phyloP scores from a whole-genome alignment of 2,113 vertebrate species.

The Ammospiza caudacuta region DNA sequence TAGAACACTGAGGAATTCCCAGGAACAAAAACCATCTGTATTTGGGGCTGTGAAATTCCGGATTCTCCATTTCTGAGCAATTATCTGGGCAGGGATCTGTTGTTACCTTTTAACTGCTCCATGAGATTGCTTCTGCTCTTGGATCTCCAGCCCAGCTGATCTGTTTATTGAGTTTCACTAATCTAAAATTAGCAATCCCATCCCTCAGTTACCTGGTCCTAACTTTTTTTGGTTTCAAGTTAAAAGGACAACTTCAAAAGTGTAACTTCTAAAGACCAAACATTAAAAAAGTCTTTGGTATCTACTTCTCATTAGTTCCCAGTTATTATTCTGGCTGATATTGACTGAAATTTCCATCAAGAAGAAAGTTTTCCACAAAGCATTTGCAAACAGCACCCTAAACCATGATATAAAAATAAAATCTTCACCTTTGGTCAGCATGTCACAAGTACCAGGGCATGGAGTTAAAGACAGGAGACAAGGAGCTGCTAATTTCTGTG shows the following conservation, averaged over 20 bases:
- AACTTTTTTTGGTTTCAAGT: not conserved
- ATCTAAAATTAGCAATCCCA: not conserved
- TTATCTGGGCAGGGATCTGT: not conserved
- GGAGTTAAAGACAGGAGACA: not conserved
- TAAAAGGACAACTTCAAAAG: not conserved
- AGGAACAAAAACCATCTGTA: not conserved
- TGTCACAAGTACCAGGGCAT: too few species aligned
- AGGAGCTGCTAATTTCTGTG: not conserved
- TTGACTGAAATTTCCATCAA: not conserved
- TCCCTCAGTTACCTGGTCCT: rapidly evolving
- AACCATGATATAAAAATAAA: not conserved
- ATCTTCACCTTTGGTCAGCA: not conserved
- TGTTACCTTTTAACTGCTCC: not conserved
- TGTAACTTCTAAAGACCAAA: not conserved
- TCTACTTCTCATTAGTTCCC: not conserved
- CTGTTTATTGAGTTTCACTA: not conserved
- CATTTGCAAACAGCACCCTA: not conserved
- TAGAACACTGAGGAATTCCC: not conserved
- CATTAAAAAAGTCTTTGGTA: not conserved
- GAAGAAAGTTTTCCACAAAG: not conserved
- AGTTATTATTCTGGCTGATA: not conserved
- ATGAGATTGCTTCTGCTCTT: not conserved
- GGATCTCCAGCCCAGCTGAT: not conserved
- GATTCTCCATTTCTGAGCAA: not conserved
- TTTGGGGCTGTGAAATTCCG: not conserved